Percentiles rank a stretch among this genome's conserved stretches.
These are phyloP conservation scores for Drosophila dives DNA, from an alignment of 2,888 invertebrate species.

Conservation along the genomic window DNA sequence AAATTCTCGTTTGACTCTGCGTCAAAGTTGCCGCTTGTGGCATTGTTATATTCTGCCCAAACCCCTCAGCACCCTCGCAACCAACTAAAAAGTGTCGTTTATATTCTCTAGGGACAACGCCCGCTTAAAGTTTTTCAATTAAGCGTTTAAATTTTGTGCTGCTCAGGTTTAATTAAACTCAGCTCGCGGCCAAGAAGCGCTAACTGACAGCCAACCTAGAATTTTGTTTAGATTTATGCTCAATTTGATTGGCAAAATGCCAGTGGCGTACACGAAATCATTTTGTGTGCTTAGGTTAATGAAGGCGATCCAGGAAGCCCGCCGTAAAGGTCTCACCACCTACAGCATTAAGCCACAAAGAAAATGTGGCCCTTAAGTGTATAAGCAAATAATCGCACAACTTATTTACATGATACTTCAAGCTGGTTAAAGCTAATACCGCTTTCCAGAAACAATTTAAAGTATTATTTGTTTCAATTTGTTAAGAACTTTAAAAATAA, in stretches of 20 bases:
- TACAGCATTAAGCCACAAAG: slow-evolving; percentile 17
- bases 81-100: slow-evolving; percentile 57
- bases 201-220: slow-evolving; percentile 38
- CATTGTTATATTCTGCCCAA: slow-evolving; percentile 40
- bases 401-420: slow-evolving; percentile 25
- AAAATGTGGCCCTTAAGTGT: slow-evolving; percentile 12
- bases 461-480: not conserved
- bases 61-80: not conserved
- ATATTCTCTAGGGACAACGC: slow-evolving; percentile 51
- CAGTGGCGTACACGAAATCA: slow-evolving; percentile 54
- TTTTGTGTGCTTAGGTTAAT: slow-evolving; percentile 57
- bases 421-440: not conserved
- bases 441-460: not conserved
- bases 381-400: slow-evolving; percentile 30
- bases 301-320: slow-evolving; percentile 24
- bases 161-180: slow-evolving; percentile 68
- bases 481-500: not conserved
- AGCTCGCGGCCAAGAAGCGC: slow-evolving; percentile 30
- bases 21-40: slow-evolving; percentile 62
- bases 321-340: slow-evolving; percentile 24
- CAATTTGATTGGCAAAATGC: slow-evolving; percentile 74
- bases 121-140: slow-evolving; percentile 76
- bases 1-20: slow-evolving; percentile 66
- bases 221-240: slow-evolving; percentile 74
- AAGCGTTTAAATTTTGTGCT: slow-evolving; percentile 67